phyloP scores from a whole-genome alignment of 2,888 invertebrate genomes.

The Lysandra bellargus region DNA sequence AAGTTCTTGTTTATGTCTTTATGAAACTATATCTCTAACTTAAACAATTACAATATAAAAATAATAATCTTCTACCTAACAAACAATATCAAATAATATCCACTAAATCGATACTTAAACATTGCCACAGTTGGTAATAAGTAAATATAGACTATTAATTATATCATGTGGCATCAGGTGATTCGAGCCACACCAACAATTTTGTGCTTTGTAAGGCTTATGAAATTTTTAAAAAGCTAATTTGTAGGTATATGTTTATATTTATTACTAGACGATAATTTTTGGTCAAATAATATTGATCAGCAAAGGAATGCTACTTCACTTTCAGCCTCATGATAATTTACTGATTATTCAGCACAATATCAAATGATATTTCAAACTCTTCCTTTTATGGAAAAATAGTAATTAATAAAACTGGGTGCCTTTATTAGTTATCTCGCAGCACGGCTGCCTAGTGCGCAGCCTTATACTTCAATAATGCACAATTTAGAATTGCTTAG shows the following conservation, averaged over 20 bases:
- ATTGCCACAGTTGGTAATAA: conserved; percentile 26
- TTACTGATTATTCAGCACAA: conserved; percentile 3
- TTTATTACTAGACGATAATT: neutral
- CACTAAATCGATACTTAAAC: conserved; percentile 11
- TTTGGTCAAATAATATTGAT: conserved; percentile 18
- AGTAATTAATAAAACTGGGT: neutral
- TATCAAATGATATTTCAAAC: neutral
- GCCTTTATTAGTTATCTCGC: neutral
- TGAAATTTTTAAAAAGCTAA: conserved; percentile 14
- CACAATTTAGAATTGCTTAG: neutral
- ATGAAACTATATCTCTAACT: conserved; percentile 24
- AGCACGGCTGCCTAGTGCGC: neutral
- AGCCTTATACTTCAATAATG: neutral
- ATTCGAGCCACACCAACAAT: conserved; percentile 24
- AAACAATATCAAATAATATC: conserved; percentile 7
- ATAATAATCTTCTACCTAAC: conserved; percentile 26
- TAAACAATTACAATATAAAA: conserved; percentile 21
- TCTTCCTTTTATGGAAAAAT: neutral
- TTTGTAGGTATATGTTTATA: neutral
- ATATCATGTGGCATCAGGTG: neutral
- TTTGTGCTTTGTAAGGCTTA: conserved; percentile 27
- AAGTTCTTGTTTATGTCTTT: conserved; percentile 23
- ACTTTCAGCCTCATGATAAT: neutral
- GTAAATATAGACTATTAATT: conserved; percentile 21
- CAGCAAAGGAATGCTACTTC: neutral